A percentile compares a stretch with the other conserved stretches of the same genome.
Conservation (phyloP, 2,888 invertebrate genomes). For the Agriopis aurantiaria region DNA sequence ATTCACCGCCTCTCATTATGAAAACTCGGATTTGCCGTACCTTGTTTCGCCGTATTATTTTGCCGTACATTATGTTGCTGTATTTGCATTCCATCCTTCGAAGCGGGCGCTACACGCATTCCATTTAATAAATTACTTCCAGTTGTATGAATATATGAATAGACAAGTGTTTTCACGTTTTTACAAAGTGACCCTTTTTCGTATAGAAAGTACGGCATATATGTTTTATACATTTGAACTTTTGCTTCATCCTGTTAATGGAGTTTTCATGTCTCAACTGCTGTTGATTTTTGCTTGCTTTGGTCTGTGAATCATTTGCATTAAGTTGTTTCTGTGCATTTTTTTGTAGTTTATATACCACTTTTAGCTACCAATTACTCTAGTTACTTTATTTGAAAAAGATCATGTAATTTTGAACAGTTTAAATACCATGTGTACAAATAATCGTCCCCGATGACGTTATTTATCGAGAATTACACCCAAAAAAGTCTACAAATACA, state of each 20-base stretch:
- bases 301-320: neutral
- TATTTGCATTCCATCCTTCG: conserved; percentile 44
- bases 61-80: conserved; percentile 18
- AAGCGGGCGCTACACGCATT: conserved; percentile 49
- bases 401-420: too few relatives aligned
- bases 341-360: neutral
- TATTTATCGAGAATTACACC: neutral
- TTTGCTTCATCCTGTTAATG: conserved; percentile 31
- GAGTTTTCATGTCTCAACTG: conserved; percentile 29
- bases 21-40: conserved; percentile 18
- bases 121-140: conserved; percentile 72
- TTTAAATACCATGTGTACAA: too few relatives aligned
- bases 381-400: too few relatives aligned
- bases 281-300: conserved; percentile 22
- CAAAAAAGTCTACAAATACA: neutral
- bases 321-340: neutral
- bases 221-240: conserved; percentile 29
- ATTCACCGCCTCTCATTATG: conserved; percentile 19
- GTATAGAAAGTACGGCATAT: conserved; percentile 20
- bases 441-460: neutral
- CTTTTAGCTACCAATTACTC: too few relatives aligned
- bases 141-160: conserved; percentile 58
- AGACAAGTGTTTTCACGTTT: conserved; percentile 54
- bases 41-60: conserved; percentile 27
- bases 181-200: conserved; percentile 40